Percentiles rank a stretch among this genome's conserved stretches.
phyloP scores from a whole-genome alignment of 2,888 invertebrate species.

The Dromius quadrimaculatus region DNA sequence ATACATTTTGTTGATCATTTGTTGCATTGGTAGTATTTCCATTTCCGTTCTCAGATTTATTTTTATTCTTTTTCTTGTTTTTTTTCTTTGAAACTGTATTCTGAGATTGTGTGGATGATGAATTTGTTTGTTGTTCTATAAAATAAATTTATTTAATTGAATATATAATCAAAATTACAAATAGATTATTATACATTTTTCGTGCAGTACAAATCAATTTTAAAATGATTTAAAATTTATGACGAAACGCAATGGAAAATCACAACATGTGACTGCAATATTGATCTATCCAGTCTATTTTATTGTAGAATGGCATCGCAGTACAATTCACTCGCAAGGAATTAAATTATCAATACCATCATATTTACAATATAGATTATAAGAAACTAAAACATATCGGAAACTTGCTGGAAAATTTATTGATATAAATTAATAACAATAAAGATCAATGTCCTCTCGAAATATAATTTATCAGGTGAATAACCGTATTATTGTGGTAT shows the following conservation, averaged over 20 bases:
- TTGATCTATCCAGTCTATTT: slow-evolving; percentile 25
- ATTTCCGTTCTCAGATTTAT: slow-evolving; percentile 59
- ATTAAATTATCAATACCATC: no score
- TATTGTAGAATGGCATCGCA: neutral
- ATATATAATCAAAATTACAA: slow-evolving; percentile 2
- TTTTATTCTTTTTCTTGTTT: slow-evolving; percentile 71
- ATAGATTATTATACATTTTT: neutral
- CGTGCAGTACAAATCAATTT: neutral
- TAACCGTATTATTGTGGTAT: no score
- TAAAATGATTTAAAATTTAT: neutral
- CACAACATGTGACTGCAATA: slow-evolving; percentile 14
- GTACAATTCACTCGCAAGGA: neutral
- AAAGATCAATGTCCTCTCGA: no score
- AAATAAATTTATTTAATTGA: neutral
- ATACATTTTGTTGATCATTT: slow-evolving; percentile 45
- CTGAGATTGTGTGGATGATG: slow-evolving; percentile 55
- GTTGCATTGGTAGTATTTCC: slow-evolving; percentile 55
- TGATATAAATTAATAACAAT: no score
- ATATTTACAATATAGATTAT: no score
- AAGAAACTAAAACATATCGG: no score
- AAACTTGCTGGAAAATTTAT: no score
- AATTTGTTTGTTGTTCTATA: slow-evolving; percentile 60
- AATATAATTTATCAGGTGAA: no score
- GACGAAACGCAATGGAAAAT: slow-evolving; percentile 11
- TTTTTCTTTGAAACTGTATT: slow-evolving; percentile 27